Percentiles rank a stretch among this genome's conserved stretches.
Evolutionary conservation across 2,888 invertebrate species (phyloP).

Genomic region (Chrysolina haemoptera): DNA sequence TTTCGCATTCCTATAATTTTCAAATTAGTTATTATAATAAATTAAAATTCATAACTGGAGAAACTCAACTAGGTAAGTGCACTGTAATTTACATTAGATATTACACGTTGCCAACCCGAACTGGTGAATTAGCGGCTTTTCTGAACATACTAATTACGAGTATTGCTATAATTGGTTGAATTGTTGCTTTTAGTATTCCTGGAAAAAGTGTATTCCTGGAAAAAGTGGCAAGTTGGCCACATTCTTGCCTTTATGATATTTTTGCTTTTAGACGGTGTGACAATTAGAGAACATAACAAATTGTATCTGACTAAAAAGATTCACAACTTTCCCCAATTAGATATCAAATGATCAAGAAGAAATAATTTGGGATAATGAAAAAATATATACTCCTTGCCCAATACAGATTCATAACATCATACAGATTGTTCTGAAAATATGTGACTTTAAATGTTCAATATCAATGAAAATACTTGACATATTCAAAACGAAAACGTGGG

Average conservation of each 20-base stretch:
- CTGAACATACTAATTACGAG: background rate
- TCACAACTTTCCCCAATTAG: too few relatives aligned
- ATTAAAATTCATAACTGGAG: constrained; percentile 31
- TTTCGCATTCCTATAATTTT: constrained; percentile 21
- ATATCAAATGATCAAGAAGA: too few relatives aligned
- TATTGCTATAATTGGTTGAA: background rate
- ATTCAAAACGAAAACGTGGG: too few relatives aligned
- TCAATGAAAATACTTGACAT: too few relatives aligned
- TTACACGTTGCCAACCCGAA: background rate
- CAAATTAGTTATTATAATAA: constrained; percentile 10
- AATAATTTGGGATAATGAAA: too few relatives aligned
- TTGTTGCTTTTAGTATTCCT: background rate
- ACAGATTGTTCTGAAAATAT: too few relatives aligned
- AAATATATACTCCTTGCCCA: too few relatives aligned
- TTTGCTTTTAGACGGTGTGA: background rate
- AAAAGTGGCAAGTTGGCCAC: constrained; percentile 1
- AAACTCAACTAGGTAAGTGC: constrained; percentile 23
- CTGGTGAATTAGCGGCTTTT: background rate
- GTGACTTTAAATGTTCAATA: too few relatives aligned
- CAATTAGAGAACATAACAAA: background rate
- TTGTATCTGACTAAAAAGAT: background rate
- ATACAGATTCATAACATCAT: too few relatives aligned
- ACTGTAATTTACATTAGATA: constrained; percentile 24
- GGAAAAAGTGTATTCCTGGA: constrained; percentile 3
- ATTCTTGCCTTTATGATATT: background rate